These are phyloP conservation scores for Melinaea marsaeus DNA, from an alignment of 2,888 invertebrate species.

Conservation along the genomic window DNA sequence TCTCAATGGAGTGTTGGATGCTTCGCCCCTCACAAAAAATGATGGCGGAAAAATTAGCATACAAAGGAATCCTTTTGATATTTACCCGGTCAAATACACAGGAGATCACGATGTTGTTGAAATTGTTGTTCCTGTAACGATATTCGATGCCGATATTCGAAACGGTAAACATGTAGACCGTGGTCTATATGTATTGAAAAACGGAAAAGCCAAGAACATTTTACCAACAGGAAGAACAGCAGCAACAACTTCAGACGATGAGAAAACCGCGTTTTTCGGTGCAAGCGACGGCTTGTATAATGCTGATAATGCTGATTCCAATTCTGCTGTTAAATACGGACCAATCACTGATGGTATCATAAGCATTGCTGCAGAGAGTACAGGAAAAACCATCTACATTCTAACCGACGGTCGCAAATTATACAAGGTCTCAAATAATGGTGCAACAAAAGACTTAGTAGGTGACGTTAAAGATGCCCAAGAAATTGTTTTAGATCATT, in stretches of 20 bases:
- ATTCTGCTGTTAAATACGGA: conserved; percentile 36
- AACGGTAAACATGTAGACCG: conserved; percentile 26
- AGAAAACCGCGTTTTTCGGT: conserved; percentile 45
- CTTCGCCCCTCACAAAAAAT: background rate
- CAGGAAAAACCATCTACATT: conserved; percentile 47
- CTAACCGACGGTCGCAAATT: conserved; percentile 49
- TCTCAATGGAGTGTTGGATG: no score
- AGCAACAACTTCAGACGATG: conserved; percentile 41
- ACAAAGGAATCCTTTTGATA: background rate
- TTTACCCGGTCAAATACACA: conserved; percentile 16
- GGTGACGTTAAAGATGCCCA: conserved; percentile 45
- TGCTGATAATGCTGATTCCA: conserved; percentile 36
- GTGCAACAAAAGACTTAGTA: conserved; percentile 48
- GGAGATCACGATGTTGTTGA: conserved; percentile 30
- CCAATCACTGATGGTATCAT: conserved; percentile 37
- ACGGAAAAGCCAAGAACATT: conserved; percentile 38
- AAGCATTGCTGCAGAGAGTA: conserved; percentile 31
- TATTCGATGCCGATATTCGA: conserved; percentile 35
- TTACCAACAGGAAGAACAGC: conserved; percentile 46
- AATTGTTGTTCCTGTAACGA: conserved; percentile 23
- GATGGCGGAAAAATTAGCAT: background rate
- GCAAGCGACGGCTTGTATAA: conserved; percentile 53
- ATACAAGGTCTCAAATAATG: conserved; percentile 54
- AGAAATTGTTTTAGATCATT: conserved; percentile 52
- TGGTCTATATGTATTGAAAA: conserved; percentile 42